Evolutionary conservation across 92 coral and sea anemone species (phyloP), one percentile per base, ranked within the genome.

Genomic region (Scolanthus callimorphus): DNA sequence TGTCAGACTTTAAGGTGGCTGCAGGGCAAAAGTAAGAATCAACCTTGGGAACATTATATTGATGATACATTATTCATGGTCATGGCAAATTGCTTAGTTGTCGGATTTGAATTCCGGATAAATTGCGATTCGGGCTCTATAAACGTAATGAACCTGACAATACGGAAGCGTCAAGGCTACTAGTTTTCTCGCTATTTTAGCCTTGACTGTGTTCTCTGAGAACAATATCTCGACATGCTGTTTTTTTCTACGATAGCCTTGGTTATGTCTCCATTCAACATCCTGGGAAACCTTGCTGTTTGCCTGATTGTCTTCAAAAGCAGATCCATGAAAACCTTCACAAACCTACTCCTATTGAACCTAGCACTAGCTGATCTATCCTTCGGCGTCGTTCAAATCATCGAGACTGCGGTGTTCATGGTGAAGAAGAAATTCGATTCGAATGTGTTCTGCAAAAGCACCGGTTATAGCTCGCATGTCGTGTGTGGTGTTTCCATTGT

Each of bases 401-500:
- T 68, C 3, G 75, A 61, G 3, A 44, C 57, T 48, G 11, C 46
- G 0, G 34, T 68, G 0, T 39, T 54, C 25, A 4, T 9, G 22
- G 31, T 31, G 3, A 51, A 55, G 15, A 64, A 68, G 11, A 30
- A 10, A n/a, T 68, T 68, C 27, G 65, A 68, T 47, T 55, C 63
- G 64, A 31, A 49, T 3, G 47, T 34, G 21, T 68, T 45, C 56
- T 68, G 75, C 29, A 55, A 47, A 24, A 68, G 64, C 20, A 44
- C 65, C 3, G 58, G 30, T n/a, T 68, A 55, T 29, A 58, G 61
- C 1, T 28, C 58, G 1, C 65, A 68, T 51, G 29, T 68, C 0
- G 43, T 43, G 4, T 68, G 75, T 47, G 75, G 75, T 11, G 75
- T 68, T 15, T 68, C 75, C 6, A 68, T 68, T 44, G 57, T 23